A percentile compares a stretch with the other conserved stretches of the same genome.
Evolutionary conservation across 2,888 invertebrate genomes (phyloP).

Genomic region (Drosophila setosimentum): DNA sequence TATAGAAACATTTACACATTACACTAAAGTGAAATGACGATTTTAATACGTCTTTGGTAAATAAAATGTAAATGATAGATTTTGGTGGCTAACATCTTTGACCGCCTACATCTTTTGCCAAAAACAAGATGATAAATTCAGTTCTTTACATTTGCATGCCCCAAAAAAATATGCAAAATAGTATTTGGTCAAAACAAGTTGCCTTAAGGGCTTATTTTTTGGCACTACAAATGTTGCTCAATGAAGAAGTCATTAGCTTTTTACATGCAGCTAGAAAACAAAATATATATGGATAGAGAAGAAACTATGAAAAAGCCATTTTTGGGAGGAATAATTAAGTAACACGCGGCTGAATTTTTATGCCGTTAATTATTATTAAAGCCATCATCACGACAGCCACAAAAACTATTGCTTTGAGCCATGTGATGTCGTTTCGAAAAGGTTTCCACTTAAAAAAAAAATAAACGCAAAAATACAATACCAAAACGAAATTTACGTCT

Average conservation of each 20-base stretch:
- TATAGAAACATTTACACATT: background rate
- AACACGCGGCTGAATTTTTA: slow-evolving; percentile 35
- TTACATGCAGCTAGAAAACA: slow-evolving; percentile 29
- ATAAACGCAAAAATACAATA: background rate
- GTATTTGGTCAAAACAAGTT: slow-evolving; percentile 33
- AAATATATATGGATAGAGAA: slow-evolving; percentile 12
- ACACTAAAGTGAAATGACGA: slow-evolving; percentile 8
- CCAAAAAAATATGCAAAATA: slow-evolving; percentile 50
- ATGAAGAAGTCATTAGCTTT: background rate
- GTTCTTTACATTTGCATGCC: slow-evolving; percentile 34
- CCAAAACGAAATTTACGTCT: slow-evolving; percentile 31
- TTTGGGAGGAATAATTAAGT: slow-evolving; percentile 53
- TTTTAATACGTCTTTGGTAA: slow-evolving; percentile 43
- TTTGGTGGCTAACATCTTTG: background rate
- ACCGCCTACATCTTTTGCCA: slow-evolving; percentile 34
- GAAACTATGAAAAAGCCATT: slow-evolving; percentile 27
- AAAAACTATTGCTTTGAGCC: slow-evolving; percentile 16
- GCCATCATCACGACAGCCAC: slow-evolving; percentile 38
- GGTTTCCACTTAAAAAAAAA: slow-evolving; percentile 26
- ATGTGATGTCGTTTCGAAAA: slow-evolving; percentile 62
- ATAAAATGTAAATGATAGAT: slow-evolving; percentile 17
- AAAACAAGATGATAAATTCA: slow-evolving; percentile 40
- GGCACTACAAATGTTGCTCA: slow-evolving; percentile 13
- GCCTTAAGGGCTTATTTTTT: slow-evolving; percentile 7
- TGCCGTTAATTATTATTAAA: slow-evolving; percentile 61